Evolutionary conservation across 1,140 invertebrate genomes (phyloP).

Genomic region (Brachionus plicatilis): DNA sequence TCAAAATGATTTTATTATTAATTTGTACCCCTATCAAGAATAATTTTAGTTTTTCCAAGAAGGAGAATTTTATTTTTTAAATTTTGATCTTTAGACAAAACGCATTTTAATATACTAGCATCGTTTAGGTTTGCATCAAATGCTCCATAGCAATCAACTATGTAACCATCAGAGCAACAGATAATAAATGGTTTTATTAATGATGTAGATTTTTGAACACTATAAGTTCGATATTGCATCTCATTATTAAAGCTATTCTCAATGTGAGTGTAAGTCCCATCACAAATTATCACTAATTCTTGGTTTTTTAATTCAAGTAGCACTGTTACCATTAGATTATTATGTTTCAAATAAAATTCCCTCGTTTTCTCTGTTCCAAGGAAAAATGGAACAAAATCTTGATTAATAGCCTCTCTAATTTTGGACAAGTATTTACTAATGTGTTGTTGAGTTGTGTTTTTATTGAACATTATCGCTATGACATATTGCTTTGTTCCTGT

Average conservation of each 20-base stretch:
- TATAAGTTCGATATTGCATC: background rate
- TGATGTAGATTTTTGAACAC: background rate
- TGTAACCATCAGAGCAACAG: slow-evolving; percentile 18
- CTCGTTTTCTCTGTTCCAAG: background rate
- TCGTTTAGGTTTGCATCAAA: background rate
- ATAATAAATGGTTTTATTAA: slow-evolving; percentile 9
- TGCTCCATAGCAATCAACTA: slow-evolving; percentile 14
- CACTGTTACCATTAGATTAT: background rate
- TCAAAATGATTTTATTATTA: background rate
- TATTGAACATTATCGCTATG: background rate
- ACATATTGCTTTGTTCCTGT: background rate
- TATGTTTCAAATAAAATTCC: background rate
- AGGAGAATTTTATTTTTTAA: background rate
- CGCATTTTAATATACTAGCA: background rate
- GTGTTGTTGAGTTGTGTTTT: background rate
- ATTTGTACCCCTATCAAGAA: background rate
- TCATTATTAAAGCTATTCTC: slow-evolving; percentile 13
- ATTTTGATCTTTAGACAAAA: background rate
- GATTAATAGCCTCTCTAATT: background rate
- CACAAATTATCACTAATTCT: background rate
- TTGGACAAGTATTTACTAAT: background rate
- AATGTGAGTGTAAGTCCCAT: background rate
- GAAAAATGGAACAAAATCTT: slow-evolving; percentile 1
- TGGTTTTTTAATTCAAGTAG: background rate
- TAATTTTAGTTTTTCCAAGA: background rate